A percentile compares a stretch with the other conserved stretches of the same genome.
Conservation (phyloP, 2,113 vertebrate genomes). For the Podarcis muralis region DNA sequence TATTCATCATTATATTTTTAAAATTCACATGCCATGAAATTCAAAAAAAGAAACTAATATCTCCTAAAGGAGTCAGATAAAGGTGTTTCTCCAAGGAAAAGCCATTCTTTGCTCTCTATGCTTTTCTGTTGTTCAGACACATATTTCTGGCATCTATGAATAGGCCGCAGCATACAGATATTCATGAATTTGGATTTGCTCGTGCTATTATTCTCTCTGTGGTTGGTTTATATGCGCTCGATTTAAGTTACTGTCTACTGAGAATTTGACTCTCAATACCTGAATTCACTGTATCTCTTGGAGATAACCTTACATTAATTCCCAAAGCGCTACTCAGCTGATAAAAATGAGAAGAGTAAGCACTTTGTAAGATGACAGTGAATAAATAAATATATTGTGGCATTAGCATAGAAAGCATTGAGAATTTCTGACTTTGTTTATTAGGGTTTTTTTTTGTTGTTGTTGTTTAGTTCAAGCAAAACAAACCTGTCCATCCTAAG, state of each 20-base stretch:
- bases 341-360: constrained; percentile 58
- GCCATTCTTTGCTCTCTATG: neutral
- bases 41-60: neutral
- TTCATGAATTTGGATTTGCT: neutral
- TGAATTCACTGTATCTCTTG: constrained; percentile 50
- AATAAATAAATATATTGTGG: constrained; percentile 33
- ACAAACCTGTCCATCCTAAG: constrained; percentile 10
- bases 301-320: constrained; percentile 54
- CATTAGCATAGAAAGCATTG: constrained; percentile 21
- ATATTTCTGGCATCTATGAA: neutral
- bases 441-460: constrained; percentile 33
- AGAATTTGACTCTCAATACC: constrained; percentile 34
- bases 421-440: constrained; percentile 14
- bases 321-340: constrained; percentile 34
- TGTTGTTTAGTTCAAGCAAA: neutral
- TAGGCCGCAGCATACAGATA: neutral
- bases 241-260: constrained; percentile 42
- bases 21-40: neutral
- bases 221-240: constrained; percentile 25
- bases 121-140: neutral
- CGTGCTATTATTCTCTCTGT: neutral
- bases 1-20: neutral
- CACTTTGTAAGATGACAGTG: constrained; percentile 43
- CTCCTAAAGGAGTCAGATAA: neutral
- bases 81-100: neutral